Evolutionary conservation across 1,140 invertebrate species (phyloP).

Genomic region (Ctenoplectra terminalis): DNA sequence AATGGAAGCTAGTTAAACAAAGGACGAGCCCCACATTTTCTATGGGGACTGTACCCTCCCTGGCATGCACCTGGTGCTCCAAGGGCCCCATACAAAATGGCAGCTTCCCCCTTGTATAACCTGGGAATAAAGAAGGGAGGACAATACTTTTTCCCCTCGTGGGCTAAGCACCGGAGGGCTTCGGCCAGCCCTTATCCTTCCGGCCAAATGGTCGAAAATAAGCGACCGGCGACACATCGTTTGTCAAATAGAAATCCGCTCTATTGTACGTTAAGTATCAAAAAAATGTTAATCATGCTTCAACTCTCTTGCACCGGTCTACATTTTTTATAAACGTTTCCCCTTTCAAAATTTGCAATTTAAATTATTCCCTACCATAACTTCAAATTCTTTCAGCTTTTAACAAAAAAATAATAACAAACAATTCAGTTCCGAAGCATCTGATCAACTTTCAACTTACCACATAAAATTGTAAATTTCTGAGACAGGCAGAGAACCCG

Average conservation of each 20-base stretch:
- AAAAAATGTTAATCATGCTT: constrained; percentile 27
- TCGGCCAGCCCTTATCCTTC: constrained; percentile 71
- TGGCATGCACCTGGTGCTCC: constrained; percentile 80
- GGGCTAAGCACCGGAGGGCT: constrained; percentile 68
- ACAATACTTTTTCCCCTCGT: constrained; percentile 79
- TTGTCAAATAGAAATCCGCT: constrained; percentile 35
- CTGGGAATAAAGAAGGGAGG: constrained; percentile 72
- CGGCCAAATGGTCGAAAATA: constrained; percentile 74
- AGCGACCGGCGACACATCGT: constrained; percentile 54
- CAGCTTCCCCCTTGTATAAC: constrained; percentile 72
- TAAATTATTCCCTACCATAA: not conserved
- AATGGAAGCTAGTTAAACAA: constrained; percentile 67
- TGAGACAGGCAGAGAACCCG: constrained; percentile 96
- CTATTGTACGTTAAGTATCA: constrained; percentile 16
- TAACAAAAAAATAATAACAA: not conserved
- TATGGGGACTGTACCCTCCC: constrained; percentile 80
- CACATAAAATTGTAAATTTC: constrained; percentile 99
- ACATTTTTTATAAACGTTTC: not conserved
- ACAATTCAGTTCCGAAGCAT: not conserved
- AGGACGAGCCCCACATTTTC: constrained; percentile 72
- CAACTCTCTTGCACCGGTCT: not conserved
- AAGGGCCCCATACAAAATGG: constrained; percentile 81
- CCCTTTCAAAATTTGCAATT: not conserved
- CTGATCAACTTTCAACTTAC: constrained; percentile 84
- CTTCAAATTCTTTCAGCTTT: not conserved